Percentiles rank a stretch among this genome's conserved stretches.
Conservation (phyloP, 2,113 vertebrate genomes). For the Sminthopsis crassicaudata region DNA sequence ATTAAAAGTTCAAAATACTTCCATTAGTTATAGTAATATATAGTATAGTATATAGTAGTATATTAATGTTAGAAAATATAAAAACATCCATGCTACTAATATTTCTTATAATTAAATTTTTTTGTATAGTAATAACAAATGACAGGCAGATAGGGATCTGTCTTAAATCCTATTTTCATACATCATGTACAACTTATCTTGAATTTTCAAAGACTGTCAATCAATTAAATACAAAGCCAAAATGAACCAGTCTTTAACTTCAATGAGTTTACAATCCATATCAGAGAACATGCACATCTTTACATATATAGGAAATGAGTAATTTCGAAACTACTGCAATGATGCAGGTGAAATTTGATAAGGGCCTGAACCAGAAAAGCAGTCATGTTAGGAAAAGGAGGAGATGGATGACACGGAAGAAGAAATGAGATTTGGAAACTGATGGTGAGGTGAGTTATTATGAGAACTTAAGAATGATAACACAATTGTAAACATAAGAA, state of each 20-base stretch:
- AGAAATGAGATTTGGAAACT: background rate
- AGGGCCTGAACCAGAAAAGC: background rate
- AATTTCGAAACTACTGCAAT: background rate
- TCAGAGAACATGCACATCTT: background rate
- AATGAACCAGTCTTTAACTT: background rate
- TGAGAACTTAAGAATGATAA: background rate
- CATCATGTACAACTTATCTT: background rate
- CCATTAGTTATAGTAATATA: constrained; percentile 10
- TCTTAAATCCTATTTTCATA: background rate
- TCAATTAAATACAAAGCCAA: background rate
- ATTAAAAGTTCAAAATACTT: constrained; percentile 57
- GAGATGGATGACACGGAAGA: background rate
- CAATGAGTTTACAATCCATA: background rate
- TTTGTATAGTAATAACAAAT: background rate
- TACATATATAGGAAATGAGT: background rate
- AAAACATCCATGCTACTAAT: background rate
- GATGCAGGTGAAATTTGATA: background rate
- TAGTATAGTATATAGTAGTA: constrained; percentile 5
- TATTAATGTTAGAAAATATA: background rate
- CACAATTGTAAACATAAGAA: background rate
- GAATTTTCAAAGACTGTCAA: background rate
- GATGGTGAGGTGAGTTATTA: background rate
- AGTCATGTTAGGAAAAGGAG: background rate
- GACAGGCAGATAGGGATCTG: background rate
- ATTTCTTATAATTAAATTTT: background rate